phyloP scores from a whole-genome alignment of 2,888 invertebrate genomes.

The Bombyx huttoni region DNA sequence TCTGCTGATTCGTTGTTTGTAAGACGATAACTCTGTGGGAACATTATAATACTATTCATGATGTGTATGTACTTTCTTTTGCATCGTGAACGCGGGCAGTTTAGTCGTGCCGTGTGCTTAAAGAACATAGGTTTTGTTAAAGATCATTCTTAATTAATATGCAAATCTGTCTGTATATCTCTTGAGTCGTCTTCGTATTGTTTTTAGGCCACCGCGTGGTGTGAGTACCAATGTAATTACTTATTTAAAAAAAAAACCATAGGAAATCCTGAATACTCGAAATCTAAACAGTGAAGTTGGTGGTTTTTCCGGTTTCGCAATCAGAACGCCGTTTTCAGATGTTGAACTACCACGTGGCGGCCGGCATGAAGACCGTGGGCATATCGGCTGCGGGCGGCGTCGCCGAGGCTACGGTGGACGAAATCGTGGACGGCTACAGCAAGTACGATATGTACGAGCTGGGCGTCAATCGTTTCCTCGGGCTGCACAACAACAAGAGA shows the following conservation, averaged over 20 bases:
- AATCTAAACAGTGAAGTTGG: no score
- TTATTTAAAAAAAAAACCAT: no score
- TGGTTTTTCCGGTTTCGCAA: neutral
- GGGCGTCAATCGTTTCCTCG: slow-evolving; percentile 91
- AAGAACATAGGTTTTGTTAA: no score
- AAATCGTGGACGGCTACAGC: slow-evolving; percentile 86
- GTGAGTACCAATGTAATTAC: neutral
- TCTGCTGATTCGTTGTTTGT: no score
- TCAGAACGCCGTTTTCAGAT: slow-evolving; percentile 63
- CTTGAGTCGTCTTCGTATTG: neutral
- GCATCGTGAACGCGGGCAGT: no score
- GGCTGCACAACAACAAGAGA: slow-evolving; percentile 94
- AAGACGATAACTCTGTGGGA: no score
- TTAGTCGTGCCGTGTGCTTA: no score
- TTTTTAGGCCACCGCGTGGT: neutral
- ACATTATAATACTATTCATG: no score
- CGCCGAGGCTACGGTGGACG: slow-evolving; percentile 90
- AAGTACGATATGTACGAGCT: slow-evolving; percentile 89
- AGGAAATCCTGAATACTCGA: no score
- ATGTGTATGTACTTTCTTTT: no score
- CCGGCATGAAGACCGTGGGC: slow-evolving; percentile 97
- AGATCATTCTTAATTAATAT: no score
- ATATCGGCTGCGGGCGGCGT: slow-evolving; percentile 95
- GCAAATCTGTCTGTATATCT: neutral
- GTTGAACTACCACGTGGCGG: slow-evolving; percentile 90